Percentiles rank a stretch among this genome's conserved stretches.
Conservation (phyloP, 2,113 vertebrate species). For the Rhizomys pruinosus region DNA sequence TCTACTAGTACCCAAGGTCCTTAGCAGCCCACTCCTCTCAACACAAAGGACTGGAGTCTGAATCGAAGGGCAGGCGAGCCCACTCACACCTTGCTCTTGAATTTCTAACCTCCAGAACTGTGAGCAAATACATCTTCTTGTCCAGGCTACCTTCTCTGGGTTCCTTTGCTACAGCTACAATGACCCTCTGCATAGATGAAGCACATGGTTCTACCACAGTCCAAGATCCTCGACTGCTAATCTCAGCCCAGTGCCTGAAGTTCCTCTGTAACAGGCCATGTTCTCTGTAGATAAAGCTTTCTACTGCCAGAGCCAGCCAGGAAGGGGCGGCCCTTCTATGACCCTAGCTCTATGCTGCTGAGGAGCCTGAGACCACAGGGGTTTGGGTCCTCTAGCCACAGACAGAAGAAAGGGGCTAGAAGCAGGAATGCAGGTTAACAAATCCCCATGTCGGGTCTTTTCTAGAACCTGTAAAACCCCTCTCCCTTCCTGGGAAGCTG, state of each 20-base stretch:
- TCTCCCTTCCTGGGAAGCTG: neutral
- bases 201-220: accelerated
- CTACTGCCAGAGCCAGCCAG: neutral
- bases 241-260: neutral
- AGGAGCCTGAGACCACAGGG: neutral
- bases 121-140: neutral
- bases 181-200: accelerated
- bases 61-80: too few relatives aligned
- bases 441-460: neutral
- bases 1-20: too few relatives aligned
- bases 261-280: neutral
- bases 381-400: too few relatives aligned
- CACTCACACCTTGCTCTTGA: neutral
- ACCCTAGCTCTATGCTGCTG: neutral
- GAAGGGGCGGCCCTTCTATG: accelerated
- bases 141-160: neutral
- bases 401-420: neutral
- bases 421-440: neutral
- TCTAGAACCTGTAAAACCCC: too few relatives aligned
- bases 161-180: neutral
- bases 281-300: neutral
- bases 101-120: neutral
- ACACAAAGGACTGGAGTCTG: too few relatives aligned
- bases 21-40: too few relatives aligned
- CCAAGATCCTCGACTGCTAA: neutral